Conservation (phyloP, 2,888 invertebrate genomes). For the Branchellion lobata region DNA sequence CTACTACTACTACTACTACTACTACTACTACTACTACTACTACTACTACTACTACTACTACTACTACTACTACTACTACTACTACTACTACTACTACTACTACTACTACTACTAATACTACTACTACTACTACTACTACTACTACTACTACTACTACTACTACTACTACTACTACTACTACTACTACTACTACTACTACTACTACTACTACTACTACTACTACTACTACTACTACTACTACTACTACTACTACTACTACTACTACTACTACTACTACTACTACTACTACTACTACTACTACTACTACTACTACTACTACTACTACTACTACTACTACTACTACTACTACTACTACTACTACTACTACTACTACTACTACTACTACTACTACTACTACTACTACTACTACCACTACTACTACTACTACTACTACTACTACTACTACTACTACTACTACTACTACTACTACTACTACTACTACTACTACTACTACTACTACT, state of each 20-base stretch:
- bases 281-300: constrained; percentile 29
- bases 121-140: constrained; percentile 17
- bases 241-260: constrained; percentile 29
- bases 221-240: constrained; percentile 18
- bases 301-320: constrained; percentile 27
- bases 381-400: constrained; percentile 7
- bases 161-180: constrained; percentile 29
- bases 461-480: not conserved
- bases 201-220: not conserved
- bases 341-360: constrained; percentile 1
- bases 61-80: not conserved
- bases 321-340: not conserved
- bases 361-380: not conserved
- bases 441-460: constrained; percentile 1
- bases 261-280: constrained; percentile 29
- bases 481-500: not conserved
- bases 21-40: constrained; percentile 29
- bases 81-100: constrained; percentile 27
- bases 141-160: constrained; percentile 27
- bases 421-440: constrained; percentile 7
- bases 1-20: constrained; percentile 29
- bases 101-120: constrained; percentile 22
- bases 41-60: constrained; percentile 29
- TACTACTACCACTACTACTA: constrained; percentile 3
- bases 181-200: constrained; percentile 25